Percentiles rank a stretch among this genome's conserved stretches.
These are phyloP conservation scores for Triplophysa dalaica DNA, from an alignment of 2,113 vertebrate species.

Conservation along the genomic window DNA sequence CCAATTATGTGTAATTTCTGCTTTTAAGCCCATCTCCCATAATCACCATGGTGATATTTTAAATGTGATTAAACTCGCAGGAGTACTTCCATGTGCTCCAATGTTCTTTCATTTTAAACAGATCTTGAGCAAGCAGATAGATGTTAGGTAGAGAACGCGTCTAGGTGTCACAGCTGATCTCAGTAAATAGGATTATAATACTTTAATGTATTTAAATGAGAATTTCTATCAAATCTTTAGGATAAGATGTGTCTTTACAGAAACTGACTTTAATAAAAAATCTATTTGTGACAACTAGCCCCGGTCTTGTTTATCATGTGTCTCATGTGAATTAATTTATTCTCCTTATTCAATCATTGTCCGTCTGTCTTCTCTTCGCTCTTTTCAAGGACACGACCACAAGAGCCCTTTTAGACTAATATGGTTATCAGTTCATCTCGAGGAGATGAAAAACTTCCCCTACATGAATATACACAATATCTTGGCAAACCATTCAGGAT, in stretches of 20 bases:
- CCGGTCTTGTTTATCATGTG: background rate
- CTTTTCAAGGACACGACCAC: background rate
- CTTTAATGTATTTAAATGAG: no score
- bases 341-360: background rate
- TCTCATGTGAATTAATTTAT: background rate
- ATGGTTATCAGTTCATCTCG: slow-evolving; percentile 39
- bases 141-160: background rate
- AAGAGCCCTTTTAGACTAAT: background rate
- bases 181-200: no score
- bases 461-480: slow-evolving; percentile 56
- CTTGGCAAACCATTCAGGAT: slow-evolving; percentile 65
- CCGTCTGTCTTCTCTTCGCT: background rate
- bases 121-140: background rate
- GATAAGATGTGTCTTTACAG: no score
- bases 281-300: no score
- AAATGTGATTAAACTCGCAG: slow-evolving; percentile 66
- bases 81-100: slow-evolving; percentile 56
- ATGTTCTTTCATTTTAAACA: slow-evolving; percentile 37
- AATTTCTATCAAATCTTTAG: no score
- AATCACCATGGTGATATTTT: slow-evolving; percentile 77
- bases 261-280: no score
- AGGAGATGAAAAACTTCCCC: slow-evolving; percentile 61
- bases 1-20: slow-evolving; percentile 76
- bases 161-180: no score
- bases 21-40: slow-evolving; percentile 70